These are phyloP conservation scores for Octodon degus DNA, from an alignment of 2,113 vertebrate species.

Conservation along the genomic window DNA sequence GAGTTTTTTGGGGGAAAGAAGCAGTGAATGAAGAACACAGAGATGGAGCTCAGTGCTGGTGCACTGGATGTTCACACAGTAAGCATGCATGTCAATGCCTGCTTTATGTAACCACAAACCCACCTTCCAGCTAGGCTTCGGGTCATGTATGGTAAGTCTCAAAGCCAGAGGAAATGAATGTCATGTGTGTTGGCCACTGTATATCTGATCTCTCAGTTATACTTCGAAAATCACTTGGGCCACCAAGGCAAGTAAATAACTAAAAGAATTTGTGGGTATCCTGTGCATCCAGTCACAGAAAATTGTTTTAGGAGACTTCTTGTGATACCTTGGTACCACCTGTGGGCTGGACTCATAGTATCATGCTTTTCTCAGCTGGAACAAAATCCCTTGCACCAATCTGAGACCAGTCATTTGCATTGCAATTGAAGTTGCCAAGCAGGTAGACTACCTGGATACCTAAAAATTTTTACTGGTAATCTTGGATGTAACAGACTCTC, in stretches of 20 bases:
- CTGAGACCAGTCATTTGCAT: neutral
- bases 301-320: neutral
- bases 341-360: neutral
- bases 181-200: neutral
- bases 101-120: neutral
- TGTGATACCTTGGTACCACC: neutral
- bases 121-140: neutral
- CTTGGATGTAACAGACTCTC: neutral
- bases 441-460: neutral
- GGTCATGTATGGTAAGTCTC: neutral
- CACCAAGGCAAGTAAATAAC: neutral
- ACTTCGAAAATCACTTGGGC: neutral
- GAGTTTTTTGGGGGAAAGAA: neutral
- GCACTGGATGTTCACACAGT: neutral
- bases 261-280: neutral
- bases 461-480: neutral
- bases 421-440: neutral
- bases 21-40: neutral
- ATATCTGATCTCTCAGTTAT: neutral
- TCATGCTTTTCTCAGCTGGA: neutral
- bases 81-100: neutral
- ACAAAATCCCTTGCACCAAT: neutral
- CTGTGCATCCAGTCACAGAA: neutral
- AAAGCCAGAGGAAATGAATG: neutral
- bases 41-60: neutral